These are phyloP conservation scores for Rhinella marina DNA, from an alignment of 2,797 vertebrate genomes.

Conservation along the genomic window DNA sequence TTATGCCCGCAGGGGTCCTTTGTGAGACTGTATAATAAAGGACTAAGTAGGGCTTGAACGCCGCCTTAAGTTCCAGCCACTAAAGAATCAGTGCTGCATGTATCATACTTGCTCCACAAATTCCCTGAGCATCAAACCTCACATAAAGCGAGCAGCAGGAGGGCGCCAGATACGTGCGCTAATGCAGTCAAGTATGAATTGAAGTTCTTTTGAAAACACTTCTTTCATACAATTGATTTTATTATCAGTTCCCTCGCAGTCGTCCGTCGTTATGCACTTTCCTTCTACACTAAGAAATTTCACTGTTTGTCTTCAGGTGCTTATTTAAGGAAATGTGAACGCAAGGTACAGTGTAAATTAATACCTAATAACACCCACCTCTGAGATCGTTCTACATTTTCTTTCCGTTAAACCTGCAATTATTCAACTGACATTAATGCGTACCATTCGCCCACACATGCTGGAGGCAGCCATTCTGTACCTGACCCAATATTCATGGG, in stretches of 20 bases:
- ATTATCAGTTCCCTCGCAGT: slow-evolving; percentile 37
- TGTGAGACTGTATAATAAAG: slow-evolving; percentile 32
- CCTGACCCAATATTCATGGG: slow-evolving; percentile 4
- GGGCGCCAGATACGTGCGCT: slow-evolving; percentile 40
- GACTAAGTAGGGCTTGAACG: slow-evolving; percentile 41
- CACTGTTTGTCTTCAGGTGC: slow-evolving; percentile 34
- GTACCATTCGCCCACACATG: slow-evolving; percentile 20
- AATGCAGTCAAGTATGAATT: slow-evolving; percentile 51
- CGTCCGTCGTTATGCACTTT: slow-evolving; percentile 36
- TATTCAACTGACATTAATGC: slow-evolving; percentile 34
- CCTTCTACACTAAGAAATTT: slow-evolving; percentile 5
- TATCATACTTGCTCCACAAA: slow-evolving; percentile 35
- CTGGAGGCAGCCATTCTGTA: slow-evolving; percentile 19
- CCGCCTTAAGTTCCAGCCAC: neutral
- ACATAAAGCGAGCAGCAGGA: slow-evolving; percentile 44
- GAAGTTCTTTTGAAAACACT: slow-evolving; percentile 53
- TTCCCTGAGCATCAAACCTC: slow-evolving; percentile 47
- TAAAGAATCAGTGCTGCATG: slow-evolving; percentile 22
- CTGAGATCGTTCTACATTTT: slow-evolving; percentile 14
- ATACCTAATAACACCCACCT: slow-evolving; percentile 32
- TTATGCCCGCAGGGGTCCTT: slow-evolving; percentile 38
- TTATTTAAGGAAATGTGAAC: slow-evolving; percentile 31
- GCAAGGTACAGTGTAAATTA: slow-evolving; percentile 19
- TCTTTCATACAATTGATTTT: slow-evolving; percentile 43
- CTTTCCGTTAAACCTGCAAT: slow-evolving; percentile 33